These are phyloP conservation scores for Agrilus mali DNA, from an alignment of 2,888 invertebrate genomes.

Conservation along the genomic window DNA sequence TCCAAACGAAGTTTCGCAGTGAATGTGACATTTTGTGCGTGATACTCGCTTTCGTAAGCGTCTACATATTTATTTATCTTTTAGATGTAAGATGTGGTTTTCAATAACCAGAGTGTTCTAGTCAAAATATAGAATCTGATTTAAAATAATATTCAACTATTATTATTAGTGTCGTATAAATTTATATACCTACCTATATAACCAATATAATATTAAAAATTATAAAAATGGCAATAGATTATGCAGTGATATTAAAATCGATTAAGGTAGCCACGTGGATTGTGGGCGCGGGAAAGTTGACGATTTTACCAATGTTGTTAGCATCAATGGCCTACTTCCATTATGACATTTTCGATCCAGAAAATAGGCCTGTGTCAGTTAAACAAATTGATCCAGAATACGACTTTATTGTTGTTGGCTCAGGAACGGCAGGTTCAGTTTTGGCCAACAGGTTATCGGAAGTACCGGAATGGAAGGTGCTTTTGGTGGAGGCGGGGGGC, in stretches of 20 bases:
- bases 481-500: slow-evolving; percentile 75
- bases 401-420: slow-evolving; percentile 74
- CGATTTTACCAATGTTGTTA: slow-evolving; percentile 62
- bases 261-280: slow-evolving; percentile 59
- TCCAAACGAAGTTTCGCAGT: no score
- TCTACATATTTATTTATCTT: no score
- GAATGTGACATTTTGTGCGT: no score
- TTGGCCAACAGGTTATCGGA: slow-evolving; percentile 71
- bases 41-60: no score
- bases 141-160: no score
- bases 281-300: slow-evolving; percentile 58
- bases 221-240: slow-evolving; percentile 17
- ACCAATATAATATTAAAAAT: not conserved
- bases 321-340: slow-evolving; percentile 70
- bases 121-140: no score
- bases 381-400: slow-evolving; percentile 54
- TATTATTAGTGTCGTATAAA: no score
- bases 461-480: slow-evolving; percentile 62
- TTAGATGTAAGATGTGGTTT: no score
- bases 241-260: slow-evolving; percentile 46
- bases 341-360: slow-evolving; percentile 76
- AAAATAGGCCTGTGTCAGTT: slow-evolving; percentile 61
- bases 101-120: no score
- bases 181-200: no score
- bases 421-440: slow-evolving; percentile 75